These are phyloP conservation scores for Zygothrica quintamaculata DNA, from an alignment of 2,888 invertebrate species.

Conservation along the genomic window DNA sequence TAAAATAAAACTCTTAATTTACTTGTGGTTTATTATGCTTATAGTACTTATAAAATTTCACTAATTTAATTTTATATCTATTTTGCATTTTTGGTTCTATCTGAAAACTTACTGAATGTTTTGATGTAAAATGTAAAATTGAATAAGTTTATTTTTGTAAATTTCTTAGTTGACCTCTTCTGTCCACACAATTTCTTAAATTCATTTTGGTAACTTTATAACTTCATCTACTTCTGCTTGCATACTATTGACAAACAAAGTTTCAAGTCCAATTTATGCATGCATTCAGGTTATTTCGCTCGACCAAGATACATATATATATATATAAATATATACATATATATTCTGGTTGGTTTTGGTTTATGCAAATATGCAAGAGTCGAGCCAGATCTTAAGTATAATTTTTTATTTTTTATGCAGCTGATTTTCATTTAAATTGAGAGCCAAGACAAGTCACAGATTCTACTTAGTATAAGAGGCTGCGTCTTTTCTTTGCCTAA, in stretches of 20 bases:
- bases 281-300: slow-evolving; percentile 53
- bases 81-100: no score
- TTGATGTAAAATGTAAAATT: slow-evolving; percentile 6
- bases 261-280: slow-evolving; percentile 60
- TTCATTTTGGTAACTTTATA: slow-evolving; percentile 56
- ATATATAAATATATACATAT: no score
- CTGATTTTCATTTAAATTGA: slow-evolving; percentile 79
- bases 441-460: slow-evolving; percentile 52
- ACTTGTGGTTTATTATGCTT: no score
- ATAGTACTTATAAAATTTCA: no score
- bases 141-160: slow-evolving; percentile 19
- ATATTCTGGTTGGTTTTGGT: slow-evolving; percentile 30
- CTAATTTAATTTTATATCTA: no score
- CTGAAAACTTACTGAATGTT: slow-evolving; percentile 1
- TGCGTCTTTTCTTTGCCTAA: slow-evolving; percentile 46
- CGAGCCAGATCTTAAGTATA: slow-evolving; percentile 55
- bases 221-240: slow-evolving; percentile 32
- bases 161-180: slow-evolving; percentile 17
- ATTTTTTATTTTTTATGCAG: slow-evolving; percentile 54
- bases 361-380: slow-evolving; percentile 60
- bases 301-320: slow-evolving; percentile 23
- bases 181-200: slow-evolving; percentile 52
- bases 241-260: slow-evolving; percentile 66
- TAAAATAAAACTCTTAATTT: no score
- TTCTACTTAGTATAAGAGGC: slow-evolving; percentile 18